phyloP scores from a whole-genome alignment of 2,113 vertebrate genomes.

The Toxotes jaculatrix region DNA sequence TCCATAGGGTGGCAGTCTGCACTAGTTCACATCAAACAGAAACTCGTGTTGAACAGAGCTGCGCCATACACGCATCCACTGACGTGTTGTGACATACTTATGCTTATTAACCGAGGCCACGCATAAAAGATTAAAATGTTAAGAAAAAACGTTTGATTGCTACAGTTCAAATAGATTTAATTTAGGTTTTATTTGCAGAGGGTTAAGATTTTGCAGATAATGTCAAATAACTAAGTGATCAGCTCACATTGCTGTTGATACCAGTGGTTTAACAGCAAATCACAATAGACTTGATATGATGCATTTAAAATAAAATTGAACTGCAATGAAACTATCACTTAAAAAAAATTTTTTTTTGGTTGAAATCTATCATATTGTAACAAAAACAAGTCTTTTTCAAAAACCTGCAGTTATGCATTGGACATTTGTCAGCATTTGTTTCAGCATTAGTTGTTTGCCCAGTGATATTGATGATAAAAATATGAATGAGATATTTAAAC shows the following conservation, averaged over 20 bases:
- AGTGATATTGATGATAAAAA: conserved; percentile 5
- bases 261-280: neutral
- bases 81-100: neutral
- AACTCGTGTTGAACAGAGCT: neutral
- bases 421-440: neutral
- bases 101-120: neutral
- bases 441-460: neutral
- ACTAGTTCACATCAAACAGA: conserved; percentile 17
- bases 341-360: neutral
- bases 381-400: neutral
- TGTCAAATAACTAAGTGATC: neutral
- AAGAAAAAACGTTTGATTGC: neutral
- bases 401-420: neutral
- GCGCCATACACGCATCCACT: neutral
- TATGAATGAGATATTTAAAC: conserved; percentile 13
- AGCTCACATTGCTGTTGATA: neutral
- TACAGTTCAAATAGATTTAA: neutral
- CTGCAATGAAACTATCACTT: neutral
- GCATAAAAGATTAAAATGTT: neutral
- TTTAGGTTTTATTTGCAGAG: neutral
- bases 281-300: neutral
- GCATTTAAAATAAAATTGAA: neutral
- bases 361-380: neutral
- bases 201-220: neutral
- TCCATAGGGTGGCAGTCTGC: conserved; percentile 65